Conservation (phyloP, 2,113 vertebrate species). For the Pterophyllum scalare region DNA sequence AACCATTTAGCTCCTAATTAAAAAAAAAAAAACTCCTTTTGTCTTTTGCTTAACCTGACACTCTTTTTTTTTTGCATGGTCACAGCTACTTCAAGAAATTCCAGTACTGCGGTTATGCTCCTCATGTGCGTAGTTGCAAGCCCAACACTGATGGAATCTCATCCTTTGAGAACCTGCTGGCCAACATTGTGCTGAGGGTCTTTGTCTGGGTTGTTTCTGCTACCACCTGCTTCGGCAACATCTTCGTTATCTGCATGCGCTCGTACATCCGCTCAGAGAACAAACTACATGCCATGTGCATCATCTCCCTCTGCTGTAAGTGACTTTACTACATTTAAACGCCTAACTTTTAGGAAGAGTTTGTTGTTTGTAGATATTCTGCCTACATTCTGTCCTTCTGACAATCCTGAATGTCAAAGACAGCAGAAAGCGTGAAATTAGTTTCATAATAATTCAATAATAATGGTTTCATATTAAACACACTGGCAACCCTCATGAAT, state of each 20-base stretch:
- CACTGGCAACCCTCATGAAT: background rate
- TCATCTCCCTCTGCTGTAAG: conserved; percentile 99
- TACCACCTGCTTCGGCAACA: conserved; percentile 94
- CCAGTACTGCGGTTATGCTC: conserved; percentile 96
- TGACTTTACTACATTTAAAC: conserved; percentile 34
- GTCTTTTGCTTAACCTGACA: background rate
- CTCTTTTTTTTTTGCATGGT: background rate
- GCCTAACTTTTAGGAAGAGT: background rate
- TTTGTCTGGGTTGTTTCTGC: conserved; percentile 98
- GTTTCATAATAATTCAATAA: background rate
- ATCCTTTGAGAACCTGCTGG: conserved; percentile 93
- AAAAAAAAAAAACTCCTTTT: background rate
- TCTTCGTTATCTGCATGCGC: conserved; percentile 96
- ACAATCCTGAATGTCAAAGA: background rate
- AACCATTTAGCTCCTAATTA: background rate
- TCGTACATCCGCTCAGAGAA: conserved; percentile 96
- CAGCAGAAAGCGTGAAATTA: background rate
- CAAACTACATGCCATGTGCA: conserved; percentile 93
- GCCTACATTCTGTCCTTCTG: background rate
- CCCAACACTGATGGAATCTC: conserved; percentile 98
- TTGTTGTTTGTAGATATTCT: background rate
- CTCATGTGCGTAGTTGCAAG: conserved; percentile 96
- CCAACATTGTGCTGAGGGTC: conserved; percentile 93
- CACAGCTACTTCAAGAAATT: conserved; percentile 97
- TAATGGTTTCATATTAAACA: background rate